A percentile compares a stretch with the other conserved stretches of the same genome.
These are phyloP conservation scores for Melanerpes aurifrons DNA, from an alignment of 2,113 vertebrate genomes.

Conservation along the genomic window DNA sequence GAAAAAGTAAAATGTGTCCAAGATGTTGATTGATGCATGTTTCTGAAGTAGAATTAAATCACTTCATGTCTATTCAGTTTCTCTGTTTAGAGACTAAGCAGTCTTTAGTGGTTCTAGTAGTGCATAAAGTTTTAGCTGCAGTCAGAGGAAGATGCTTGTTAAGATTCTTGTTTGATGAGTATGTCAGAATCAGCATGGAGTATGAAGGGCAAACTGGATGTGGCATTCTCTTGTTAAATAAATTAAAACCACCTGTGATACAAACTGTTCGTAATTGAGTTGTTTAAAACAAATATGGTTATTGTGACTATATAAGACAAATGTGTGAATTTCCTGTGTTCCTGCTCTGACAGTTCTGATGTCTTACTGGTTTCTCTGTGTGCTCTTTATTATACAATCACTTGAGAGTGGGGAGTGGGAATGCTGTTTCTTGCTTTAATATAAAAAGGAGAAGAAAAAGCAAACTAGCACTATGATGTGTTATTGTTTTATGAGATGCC, in stretches of 20 bases:
- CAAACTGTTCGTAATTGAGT: neutral
- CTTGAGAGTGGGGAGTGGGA: neutral
- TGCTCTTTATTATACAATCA: neutral
- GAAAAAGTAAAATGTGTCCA: neutral
- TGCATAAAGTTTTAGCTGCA: neutral
- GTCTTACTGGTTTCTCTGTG: neutral
- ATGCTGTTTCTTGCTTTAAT: neutral
- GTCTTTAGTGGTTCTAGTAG: neutral
- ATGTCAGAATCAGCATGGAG: neutral
- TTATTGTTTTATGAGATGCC: neutral
- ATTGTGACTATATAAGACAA: neutral
- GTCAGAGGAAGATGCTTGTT: neutral
- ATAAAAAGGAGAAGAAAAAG: neutral
- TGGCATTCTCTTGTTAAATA: neutral
- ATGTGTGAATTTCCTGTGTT: neutral
- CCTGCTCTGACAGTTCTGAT: neutral
- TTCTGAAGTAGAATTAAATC: neutral
- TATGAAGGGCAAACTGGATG: neutral
- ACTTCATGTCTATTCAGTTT: neutral
- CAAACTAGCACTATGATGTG: neutral
- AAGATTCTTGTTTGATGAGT: neutral
- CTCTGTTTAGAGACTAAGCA: neutral
- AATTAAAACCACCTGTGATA: neutral
- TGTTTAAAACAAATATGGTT: neutral
- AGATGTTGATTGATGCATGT: neutral